These are phyloP conservation scores for Canis aureus DNA, from an alignment of 2,113 vertebrate species.

Conservation along the genomic window DNA sequence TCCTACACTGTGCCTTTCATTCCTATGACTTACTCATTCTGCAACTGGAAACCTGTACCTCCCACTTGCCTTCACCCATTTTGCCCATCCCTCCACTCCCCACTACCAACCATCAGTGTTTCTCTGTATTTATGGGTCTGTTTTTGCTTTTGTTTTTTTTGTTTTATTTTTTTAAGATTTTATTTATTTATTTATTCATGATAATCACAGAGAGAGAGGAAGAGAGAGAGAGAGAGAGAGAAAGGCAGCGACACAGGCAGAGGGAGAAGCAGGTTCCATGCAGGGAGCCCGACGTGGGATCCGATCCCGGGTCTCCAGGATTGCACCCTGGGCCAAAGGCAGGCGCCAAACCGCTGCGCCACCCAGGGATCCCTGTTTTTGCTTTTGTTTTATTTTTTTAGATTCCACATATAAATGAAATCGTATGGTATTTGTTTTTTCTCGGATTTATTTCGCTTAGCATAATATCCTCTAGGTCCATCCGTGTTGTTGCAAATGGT, in stretches of 20 bases:
- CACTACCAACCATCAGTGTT: too few relatives aligned
- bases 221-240: too few relatives aligned
- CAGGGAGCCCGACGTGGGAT: too few relatives aligned
- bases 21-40: neutral
- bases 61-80: neutral
- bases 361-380: neutral
- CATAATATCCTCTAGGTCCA: neutral
- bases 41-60: neutral
- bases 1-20: neutral
- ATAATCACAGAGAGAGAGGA: too few relatives aligned
- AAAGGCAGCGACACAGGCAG: too few relatives aligned
- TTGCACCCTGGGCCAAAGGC: too few relatives aligned
- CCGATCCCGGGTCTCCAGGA: too few relatives aligned
- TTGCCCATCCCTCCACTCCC: neutral
- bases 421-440: neutral
- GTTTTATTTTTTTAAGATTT: neutral
- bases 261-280: too few relatives aligned
- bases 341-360: too few relatives aligned
- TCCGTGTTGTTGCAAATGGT: neutral
- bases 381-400: neutral
- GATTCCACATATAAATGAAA: neutral
- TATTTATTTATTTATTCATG: too few relatives aligned
- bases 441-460: neutral
- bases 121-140: neutral
- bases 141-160: neutral